Percentiles rank a stretch among this genome's conserved stretches.
These are phyloP conservation scores for Drosophila quinaria DNA, from an alignment of 2,888 invertebrate species.

Conservation along the genomic window DNA sequence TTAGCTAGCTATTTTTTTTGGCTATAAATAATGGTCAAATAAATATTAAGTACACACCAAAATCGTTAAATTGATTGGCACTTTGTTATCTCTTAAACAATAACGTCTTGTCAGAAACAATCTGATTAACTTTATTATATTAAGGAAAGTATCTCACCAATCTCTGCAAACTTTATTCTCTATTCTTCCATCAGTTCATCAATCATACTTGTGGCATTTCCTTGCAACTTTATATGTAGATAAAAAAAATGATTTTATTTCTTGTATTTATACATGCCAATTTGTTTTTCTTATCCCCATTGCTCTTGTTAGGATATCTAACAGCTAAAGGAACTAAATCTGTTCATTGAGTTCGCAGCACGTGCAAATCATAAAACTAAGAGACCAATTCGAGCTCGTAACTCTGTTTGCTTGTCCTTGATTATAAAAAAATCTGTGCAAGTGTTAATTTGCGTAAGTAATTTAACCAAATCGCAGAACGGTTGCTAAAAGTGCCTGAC, in stretches of 20 bases:
- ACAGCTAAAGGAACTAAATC: neutral
- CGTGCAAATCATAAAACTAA: slow-evolving; percentile 26
- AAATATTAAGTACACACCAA: neutral
- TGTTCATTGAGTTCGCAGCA: slow-evolving; percentile 3
- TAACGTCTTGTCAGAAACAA: too few species aligned
- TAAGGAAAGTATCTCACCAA: neutral
- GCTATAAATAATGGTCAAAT: neutral
- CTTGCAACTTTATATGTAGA: slow-evolving; percentile 6
- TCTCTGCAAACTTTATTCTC: neutral
- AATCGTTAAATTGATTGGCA: neutral
- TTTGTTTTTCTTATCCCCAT: slow-evolving; percentile 9
- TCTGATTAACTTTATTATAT: too few species aligned
- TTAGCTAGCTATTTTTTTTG: neutral
- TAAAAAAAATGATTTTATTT: slow-evolving; percentile 3
- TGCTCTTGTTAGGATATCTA: neutral
- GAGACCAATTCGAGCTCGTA: slow-evolving; percentile 23
- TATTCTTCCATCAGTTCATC: neutral
- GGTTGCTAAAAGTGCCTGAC: neutral
- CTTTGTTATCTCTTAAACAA: neutral
- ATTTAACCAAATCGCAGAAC: neutral
- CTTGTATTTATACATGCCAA: slow-evolving; percentile 5
- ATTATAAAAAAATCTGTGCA: slow-evolving; percentile 15
- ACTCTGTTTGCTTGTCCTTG: slow-evolving; percentile 9
- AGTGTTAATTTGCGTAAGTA: slow-evolving; percentile 26
- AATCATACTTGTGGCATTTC: slow-evolving; percentile 1